Base-by-base conservation (phyloP, 2,888 invertebrate species). In the Schizotus pectinicornis region DNA sequence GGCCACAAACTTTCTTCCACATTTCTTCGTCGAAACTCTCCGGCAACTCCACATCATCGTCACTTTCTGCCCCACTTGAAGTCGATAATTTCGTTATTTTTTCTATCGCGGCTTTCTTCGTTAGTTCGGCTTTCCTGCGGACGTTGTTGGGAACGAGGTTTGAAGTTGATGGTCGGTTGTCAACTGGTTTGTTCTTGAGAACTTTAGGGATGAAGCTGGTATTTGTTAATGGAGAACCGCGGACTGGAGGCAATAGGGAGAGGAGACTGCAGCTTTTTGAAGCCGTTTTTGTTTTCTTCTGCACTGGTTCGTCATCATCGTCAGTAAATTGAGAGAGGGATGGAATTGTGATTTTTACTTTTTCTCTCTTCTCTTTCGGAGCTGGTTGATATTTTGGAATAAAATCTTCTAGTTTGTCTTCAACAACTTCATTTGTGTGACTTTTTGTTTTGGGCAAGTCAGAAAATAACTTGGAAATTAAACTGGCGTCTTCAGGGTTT, bases 1-100 rank as follows among this genome's bases (percentile, higher is more conserved):
- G 76, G 11, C 76, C 79, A 68, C 81, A 84, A 0, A 84, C 79
- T 67, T 81, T 79, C 2, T 83, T 80, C 68, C 84, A 78, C 57
- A 79, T 76, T 49, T 81, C 77, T 14, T 81, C 77, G 65, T 79
- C 78, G 56, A 81, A 79, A 0, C 72, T 74, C 52, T 78, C 77
- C 30, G 77, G 75, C 62, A 84, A 80, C 38, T 72, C 70, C 7
- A 72, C 56, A 43, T 74, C 74, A 54, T 74, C 63, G 39, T 73
- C 73, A 63, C 69, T 71, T 52, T 74, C 75, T 8, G 56, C 62
- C 56, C 71, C 73, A 63, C 70, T 72, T 30, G 14, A 12, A 36
- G 45, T 51, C 2, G 38, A 11, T 30, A 47, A 51, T 42, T 45
- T 52, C 13, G 43, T 62, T 33, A 62, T 62, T 51, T 61, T 59